Evolutionary conservation across 1,140 invertebrate genomes (phyloP), one percentile per base, ranked within the genome.

Genomic region (Dendrolimus punctatus): DNA sequence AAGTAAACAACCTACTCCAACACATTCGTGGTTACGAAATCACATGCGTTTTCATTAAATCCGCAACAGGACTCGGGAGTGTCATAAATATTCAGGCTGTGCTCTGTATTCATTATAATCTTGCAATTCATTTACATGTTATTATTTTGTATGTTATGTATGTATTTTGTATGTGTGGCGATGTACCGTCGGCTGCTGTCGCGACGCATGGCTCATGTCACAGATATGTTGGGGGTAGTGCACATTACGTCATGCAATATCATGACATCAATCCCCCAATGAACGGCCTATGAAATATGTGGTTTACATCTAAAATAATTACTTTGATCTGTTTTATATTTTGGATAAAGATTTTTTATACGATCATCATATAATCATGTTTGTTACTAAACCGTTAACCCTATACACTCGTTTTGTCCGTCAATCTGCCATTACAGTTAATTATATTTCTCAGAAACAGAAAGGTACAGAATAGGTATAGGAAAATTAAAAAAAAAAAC

Each of bases 51-150:
- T 65, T 61, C 59, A 66, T 68, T 68, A 65, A 68, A 72, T 72
- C 62, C 63, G 55, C 51, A 64, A 65, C 59, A 58, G 53, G 66
- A 61, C 64, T 62, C 58, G 62, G 40, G 48, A 55, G 9, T 55
- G 60, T 46, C 58, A 72, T 76, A 73, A 74, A 68, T 68, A 72
- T 77, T 74, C 68, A 71, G 62, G 51, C 49, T 62, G 62, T 65
- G 68, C 53, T 64, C 60, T 61, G 68, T 70, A 68, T 73, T 75
- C 73, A 70, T 75, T 69, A 72, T 76, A 74, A 70, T 71, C 57
- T 57, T 68, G 64, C 64, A 66, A 71, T 76, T 78, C 69, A 80
- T 82, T 80, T 82, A 68, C 71, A 78, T 79, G 70, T 61, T 71
- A 73, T 73, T 73, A 60, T 68, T 39, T 45, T 48, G 51, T 55